Base-by-base conservation (phyloP, 1,140 invertebrate genomes). In the Meteorus sp. region DNA sequence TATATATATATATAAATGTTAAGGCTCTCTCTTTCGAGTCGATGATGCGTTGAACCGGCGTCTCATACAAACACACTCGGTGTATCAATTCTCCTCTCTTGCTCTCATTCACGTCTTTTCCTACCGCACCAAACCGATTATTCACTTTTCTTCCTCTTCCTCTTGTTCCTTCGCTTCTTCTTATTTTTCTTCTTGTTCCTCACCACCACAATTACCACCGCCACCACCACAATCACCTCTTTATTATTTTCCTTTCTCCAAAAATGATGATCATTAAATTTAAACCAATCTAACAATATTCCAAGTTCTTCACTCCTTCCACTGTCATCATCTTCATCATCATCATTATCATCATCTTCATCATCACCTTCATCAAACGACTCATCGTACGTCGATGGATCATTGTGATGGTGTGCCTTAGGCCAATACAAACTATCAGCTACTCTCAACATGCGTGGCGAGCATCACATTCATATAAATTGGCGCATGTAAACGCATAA, bases 361-460 rank as follows among this genome's bases (percentile, higher is more conserved):
- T 13, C 8, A 23, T 48, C n/a, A 48, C 31, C 9, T 25, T 47
- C 23, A 31, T 48, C 25, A 48, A 23, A 20, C 43, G 8, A 20
- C 22, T 48, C 25, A 48, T 29, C 25, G 25, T 3, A n/a, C 11
- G 45, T 31, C 45, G 45, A 29, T 15, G 23, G 27, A 48, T 29
- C 25, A 29, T 29, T 29, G 25, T 27, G 11, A 27, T 31, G 25
- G 17, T 8, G 15, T 27, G 47, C 23, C 9, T 2, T 29, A 35
- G 22, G 43, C 43, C 43, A 13, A 45, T 22, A 45, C 43, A 20
- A 45, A 45, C 20, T 23, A 45, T 11, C 43, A n/a, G 43, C 19
- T 45, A 19, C 19, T 45, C 50, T 52, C 17, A 52, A 52, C 50
- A 52, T 52, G 50, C 50, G 50, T 52, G 50, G 33, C 50, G n/a